These are phyloP conservation scores for Diaphora mendica DNA, from an alignment of 2,888 invertebrate genomes.

Conservation along the genomic window DNA sequence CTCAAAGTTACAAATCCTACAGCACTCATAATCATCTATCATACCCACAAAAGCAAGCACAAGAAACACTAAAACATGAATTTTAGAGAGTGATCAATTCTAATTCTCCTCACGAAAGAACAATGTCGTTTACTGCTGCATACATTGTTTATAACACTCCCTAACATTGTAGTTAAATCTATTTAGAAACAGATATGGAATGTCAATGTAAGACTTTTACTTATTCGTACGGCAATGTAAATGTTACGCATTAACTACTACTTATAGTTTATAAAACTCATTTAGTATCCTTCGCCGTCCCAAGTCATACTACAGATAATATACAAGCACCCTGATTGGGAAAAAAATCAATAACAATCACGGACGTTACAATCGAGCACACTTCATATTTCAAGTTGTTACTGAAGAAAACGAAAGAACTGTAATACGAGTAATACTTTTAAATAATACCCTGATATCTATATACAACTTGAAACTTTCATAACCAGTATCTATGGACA, in stretches of 20 bases:
- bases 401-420: no score
- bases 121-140: constrained; percentile 20
- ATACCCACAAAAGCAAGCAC: background rate
- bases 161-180: constrained; percentile 17
- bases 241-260: background rate
- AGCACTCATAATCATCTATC: background rate
- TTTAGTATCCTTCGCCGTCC: background rate
- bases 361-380: no score
- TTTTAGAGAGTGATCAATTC: constrained; percentile 22
- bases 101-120: constrained; percentile 16
- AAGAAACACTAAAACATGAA: constrained; percentile 8
- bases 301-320: no score
- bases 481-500: no score
- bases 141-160: constrained; percentile 23
- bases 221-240: background rate
- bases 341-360: no score
- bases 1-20: background rate
- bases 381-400: background rate
- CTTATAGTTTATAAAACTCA: background rate
- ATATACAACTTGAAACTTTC: no score
- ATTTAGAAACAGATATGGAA: constrained; percentile 20
- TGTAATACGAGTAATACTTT: no score
- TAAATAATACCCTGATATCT: no score
- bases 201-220: constrained; percentile 19
- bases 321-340: no score